A percentile compares a stretch with the other conserved stretches of the same genome.
Evolutionary conservation across 2,797 vertebrate species (phyloP).

Genomic region (Enteromius paludinosus): DNA sequence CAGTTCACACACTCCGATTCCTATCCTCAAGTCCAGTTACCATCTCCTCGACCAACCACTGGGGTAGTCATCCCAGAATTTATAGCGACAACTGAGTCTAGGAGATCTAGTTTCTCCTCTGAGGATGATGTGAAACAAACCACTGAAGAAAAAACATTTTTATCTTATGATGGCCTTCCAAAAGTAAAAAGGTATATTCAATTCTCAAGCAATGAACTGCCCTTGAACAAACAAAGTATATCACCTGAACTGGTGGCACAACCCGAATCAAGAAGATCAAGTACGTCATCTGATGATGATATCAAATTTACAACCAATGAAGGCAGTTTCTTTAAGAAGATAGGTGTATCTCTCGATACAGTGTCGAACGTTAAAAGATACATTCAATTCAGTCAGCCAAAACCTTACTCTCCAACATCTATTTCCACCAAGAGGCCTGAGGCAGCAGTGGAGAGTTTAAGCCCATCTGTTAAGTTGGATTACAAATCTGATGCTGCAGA

Average conservation of each 20-base stretch:
- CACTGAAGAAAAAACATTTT: neutral
- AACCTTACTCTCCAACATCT: slow-evolving; percentile 10
- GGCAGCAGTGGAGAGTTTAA: slow-evolving; percentile 5
- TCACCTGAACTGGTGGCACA: neutral
- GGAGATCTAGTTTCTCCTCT: slow-evolving; percentile 16
- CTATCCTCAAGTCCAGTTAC: slow-evolving; percentile 3
- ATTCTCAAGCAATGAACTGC: slow-evolving; percentile 30
- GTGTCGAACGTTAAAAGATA: slow-evolving; percentile 44
- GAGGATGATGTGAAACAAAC: slow-evolving; percentile 12
- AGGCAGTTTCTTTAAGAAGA: slow-evolving; percentile 36
- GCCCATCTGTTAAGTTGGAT: neutral
- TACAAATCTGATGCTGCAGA: slow-evolving; percentile 6
- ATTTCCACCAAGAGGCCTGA: neutral
- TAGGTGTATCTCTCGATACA: neutral
- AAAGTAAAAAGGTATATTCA: slow-evolving; percentile 49
- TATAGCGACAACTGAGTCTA: neutral
- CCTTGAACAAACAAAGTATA: slow-evolving; percentile 2
- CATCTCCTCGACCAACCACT: slow-evolving; percentile 7
- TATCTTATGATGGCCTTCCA: slow-evolving; percentile 22
- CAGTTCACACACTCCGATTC: slow-evolving; percentile 38
- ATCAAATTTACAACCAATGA: slow-evolving; percentile 1
- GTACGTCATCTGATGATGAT: slow-evolving; percentile 16
- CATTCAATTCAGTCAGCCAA: slow-evolving; percentile 43
- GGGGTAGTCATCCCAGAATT: slow-evolving; percentile 6
- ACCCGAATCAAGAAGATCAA: neutral